These are phyloP conservation scores for Amblyraja radiata DNA, from an alignment of 2,797 vertebrate genomes.

Conservation along the genomic window DNA sequence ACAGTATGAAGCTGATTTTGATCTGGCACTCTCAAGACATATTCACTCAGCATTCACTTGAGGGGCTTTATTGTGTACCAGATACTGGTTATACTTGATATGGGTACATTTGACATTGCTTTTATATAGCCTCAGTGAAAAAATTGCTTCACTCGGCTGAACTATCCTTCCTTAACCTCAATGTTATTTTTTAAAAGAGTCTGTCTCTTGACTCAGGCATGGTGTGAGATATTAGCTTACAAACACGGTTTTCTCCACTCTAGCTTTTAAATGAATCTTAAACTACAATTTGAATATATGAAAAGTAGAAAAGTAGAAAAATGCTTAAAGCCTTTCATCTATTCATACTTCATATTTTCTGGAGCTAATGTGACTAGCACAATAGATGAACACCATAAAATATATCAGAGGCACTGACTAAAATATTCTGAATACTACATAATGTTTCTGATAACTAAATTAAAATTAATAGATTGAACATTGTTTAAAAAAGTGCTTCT, in stretches of 20 bases:
- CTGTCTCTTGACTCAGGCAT: background rate
- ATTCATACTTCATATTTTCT: background rate
- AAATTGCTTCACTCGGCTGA: background rate
- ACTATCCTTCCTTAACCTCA: background rate
- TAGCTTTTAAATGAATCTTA: background rate
- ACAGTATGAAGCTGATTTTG: background rate
- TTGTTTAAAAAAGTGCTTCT: background rate
- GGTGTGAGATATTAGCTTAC: background rate
- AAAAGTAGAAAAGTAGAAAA: background rate
- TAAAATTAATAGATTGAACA: background rate
- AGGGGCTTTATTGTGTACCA: background rate
- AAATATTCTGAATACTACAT: background rate
- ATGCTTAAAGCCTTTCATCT: background rate
- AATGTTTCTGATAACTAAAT: background rate
- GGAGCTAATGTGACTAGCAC: background rate
- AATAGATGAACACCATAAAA: background rate
- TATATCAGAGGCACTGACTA: background rate
- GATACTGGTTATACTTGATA: background rate
- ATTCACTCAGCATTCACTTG: background rate
- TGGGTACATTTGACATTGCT: background rate
- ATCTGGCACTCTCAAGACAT: background rate
- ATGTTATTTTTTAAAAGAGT: background rate
- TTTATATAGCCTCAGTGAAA: background rate
- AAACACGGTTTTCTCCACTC: background rate
- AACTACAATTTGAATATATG: background rate